Percentiles rank a stretch among this genome's conserved stretches.
Conservation (phyloP, 92 coral and sea anemone genomes). For the Umimayanthus kanabou region DNA sequence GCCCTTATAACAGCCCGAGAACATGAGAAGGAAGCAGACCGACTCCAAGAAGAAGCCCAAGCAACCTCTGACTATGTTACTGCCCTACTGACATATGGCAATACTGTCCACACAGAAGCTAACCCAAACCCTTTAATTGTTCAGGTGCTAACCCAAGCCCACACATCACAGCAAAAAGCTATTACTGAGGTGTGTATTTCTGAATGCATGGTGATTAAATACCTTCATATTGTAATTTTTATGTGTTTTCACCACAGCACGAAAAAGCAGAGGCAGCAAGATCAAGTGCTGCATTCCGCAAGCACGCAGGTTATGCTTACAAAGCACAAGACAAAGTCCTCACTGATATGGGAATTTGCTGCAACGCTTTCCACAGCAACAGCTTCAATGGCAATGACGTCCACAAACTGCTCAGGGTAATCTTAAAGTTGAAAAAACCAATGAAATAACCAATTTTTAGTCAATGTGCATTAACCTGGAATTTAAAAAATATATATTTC, state of each 20-base stretch:
- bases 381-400: slow-evolving; percentile 36
- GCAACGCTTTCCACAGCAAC: slow-evolving; percentile 34
- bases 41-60: background rate
- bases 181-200: slow-evolving; percentile 9
- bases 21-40: slow-evolving; percentile 18
- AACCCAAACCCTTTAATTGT: background rate
- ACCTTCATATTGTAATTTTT: slow-evolving; percentile 11
- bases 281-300: slow-evolving; percentile 19
- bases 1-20: slow-evolving; percentile 15
- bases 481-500: background rate
- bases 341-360: slow-evolving; percentile 20
- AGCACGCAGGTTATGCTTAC: slow-evolving; percentile 27
- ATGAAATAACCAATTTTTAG: slow-evolving; percentile 4
- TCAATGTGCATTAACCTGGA: background rate
- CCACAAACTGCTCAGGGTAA: slow-evolving; percentile 36
- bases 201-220: background rate
- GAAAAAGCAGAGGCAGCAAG: slow-evolving; percentile 27
- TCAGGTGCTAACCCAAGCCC: slow-evolving; percentile 2
- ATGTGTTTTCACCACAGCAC: slow-evolving; percentile 8
- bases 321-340: slow-evolving; percentile 39
- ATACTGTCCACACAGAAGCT: background rate
- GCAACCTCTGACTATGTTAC: slow-evolving; percentile 12
- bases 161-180: slow-evolving; percentile 15
- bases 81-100: background rate
- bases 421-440: background rate